Percentiles rank a stretch among this genome's conserved stretches.
Conservation (phyloP, 2,113 vertebrate species). For the Turnix velox region DNA sequence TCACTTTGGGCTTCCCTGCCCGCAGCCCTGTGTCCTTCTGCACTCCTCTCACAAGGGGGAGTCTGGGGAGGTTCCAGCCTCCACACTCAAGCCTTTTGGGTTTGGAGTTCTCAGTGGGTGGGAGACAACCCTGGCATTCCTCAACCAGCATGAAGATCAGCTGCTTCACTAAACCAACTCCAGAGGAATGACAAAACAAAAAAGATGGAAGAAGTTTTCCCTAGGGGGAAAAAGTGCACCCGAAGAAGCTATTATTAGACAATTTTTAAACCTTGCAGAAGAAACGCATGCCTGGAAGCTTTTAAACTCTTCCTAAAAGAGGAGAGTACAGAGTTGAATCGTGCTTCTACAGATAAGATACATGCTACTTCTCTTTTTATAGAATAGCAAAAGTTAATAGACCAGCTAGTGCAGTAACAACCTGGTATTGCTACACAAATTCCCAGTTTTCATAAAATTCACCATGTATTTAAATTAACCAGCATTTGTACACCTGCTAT, state of each 20-base stretch:
- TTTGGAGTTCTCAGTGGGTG: fast-evolving
- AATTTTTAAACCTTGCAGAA: not conserved
- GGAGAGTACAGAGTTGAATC: not conserved
- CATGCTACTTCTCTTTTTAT: not conserved
- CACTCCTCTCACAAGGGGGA: conserved; percentile 13
- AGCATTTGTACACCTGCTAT: not conserved
- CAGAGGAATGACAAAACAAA: not conserved
- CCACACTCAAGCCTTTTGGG: fast-evolving
- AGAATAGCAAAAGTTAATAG: not conserved
- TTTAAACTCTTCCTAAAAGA: not conserved
- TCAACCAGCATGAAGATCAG: fast-evolving
- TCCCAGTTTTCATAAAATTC: not conserved
- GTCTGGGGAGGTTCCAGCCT: not conserved
- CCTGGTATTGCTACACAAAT: not conserved
- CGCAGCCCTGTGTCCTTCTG: not conserved
- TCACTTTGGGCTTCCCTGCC: not conserved
- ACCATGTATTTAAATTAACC: not conserved
- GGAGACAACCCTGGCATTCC: not conserved
- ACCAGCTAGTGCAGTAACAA: not conserved
- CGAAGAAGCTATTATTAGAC: not conserved
- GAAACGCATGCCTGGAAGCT: not conserved
- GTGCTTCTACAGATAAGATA: not conserved
- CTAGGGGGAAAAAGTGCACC: not conserved
- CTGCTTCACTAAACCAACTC: not conserved
- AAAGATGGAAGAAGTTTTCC: not conserved